These are phyloP conservation scores for Drosophila mayri DNA, from an alignment of 1,140 invertebrate genomes.

Conservation along the genomic window DNA sequence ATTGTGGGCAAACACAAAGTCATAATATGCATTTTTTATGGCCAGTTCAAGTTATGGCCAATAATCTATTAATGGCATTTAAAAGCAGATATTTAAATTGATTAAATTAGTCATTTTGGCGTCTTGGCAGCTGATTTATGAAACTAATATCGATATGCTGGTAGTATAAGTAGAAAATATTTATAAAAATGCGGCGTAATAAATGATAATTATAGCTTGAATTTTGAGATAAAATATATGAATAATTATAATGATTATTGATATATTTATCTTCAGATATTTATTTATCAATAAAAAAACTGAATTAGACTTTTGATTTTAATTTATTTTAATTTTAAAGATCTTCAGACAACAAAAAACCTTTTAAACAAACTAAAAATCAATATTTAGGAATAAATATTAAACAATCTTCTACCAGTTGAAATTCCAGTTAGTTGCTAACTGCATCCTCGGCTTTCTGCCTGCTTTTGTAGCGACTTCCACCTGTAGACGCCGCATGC, in stretches of 20 bases:
- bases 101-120: constrained; percentile 24
- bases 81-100: constrained; percentile 23
- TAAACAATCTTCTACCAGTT: too few species aligned
- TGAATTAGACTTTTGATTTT: neutral
- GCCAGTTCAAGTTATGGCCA: constrained; percentile 25
- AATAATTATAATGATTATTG: neutral
- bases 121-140: constrained; percentile 29
- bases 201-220: neutral
- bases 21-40: constrained; percentile 39
- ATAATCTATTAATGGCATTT: constrained; percentile 31
- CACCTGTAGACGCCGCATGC: constrained; percentile 45
- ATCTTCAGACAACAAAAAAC: too few species aligned
- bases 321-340: too few species aligned
- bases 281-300: neutral
- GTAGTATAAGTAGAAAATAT: constrained; percentile 3
- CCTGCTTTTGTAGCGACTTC: constrained; percentile 32
- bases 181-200: constrained; percentile 10
- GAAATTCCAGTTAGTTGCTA: neutral
- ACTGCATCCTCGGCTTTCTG: neutral
- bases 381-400: too few species aligned
- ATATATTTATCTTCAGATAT: neutral
- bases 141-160: constrained; percentile 16
- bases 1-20: constrained; percentile 25
- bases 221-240: neutral
- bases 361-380: too few species aligned